Evolutionary conservation across 2,113 vertebrate genomes (phyloP).

Genomic region (Burhinus oedicnemus): DNA sequence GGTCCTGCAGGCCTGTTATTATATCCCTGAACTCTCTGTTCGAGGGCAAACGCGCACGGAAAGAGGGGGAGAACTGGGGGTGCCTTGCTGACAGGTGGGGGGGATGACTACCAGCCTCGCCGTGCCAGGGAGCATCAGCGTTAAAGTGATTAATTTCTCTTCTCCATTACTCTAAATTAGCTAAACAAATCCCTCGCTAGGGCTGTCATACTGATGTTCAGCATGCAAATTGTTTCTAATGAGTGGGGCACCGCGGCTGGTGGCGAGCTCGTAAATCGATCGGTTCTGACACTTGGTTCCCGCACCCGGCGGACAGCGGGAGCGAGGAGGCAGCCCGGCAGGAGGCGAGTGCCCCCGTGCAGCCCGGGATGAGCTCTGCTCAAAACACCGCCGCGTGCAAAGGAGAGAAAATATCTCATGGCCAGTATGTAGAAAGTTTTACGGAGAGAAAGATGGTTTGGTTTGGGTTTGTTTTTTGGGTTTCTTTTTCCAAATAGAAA

Average conservation of each 20-base stretch:
- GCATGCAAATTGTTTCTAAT: constrained; percentile 75
- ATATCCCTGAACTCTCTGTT: background rate
- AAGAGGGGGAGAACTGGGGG: background rate
- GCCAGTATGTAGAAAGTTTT: background rate
- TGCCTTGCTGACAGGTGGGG: background rate
- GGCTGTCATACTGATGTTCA: constrained; percentile 70
- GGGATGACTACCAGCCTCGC: background rate
- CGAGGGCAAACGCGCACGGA: accelerated
- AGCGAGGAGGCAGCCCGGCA: background rate
- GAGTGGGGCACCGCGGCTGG: constrained; percentile 37
- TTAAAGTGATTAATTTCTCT: constrained; percentile 73
- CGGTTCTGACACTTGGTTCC: background rate
- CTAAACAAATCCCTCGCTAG: constrained; percentile 74
- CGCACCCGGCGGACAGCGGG: too few relatives aligned
- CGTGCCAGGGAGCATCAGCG: background rate
- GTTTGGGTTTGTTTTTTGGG: background rate
- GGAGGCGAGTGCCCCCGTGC: background rate
- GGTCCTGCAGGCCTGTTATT: constrained; percentile 9
- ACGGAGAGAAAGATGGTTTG: background rate
- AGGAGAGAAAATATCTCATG: background rate
- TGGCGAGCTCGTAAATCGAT: constrained; percentile 28
- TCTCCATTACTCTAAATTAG: constrained; percentile 75
- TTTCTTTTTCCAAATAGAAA: background rate
- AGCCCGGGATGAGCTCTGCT: background rate
- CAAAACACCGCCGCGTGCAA: background rate